Base-by-base conservation (phyloP, 2,113 vertebrate genomes). In the Symphodus melops region DNA sequence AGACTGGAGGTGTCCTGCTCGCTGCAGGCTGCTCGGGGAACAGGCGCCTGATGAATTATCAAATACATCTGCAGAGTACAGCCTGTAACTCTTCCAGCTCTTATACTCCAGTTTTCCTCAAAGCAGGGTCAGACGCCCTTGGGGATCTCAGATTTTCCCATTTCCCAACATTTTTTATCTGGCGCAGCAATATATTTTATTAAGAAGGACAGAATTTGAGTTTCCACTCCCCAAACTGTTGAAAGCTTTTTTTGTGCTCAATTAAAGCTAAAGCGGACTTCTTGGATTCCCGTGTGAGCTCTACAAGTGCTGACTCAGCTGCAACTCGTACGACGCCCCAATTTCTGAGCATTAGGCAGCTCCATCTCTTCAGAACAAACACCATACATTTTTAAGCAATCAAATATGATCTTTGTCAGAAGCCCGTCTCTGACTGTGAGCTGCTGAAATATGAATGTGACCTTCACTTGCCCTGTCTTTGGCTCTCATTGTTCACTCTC, bases 381-480 rank as follows among this genome's bases (percentile, higher is more conserved):
- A 77, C 28, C 75, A 85, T 86, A 49, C 83, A 90, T 92, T 91
- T 92, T 89, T 60, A 83, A 89, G 67, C 75, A 65, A 77, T 87
- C 63, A 76, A 64, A 74, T 75, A 81, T 67, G 80, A 88, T 83
- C 72, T 77, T 58, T 77, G 64, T 69, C 71, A 48, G 59, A 61
- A 61, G 66, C 49, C 9, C 57, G 46, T 49, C 69, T 72, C 55
- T 61, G 46, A 82, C 80, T 52, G 52, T 72, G 72, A 60, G 75
- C 84, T 88, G 73, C 20, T 93, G 80, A 93, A 94, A 93, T 88
- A 94, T 93, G 72, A 84, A 93, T 91, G 89, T 49, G 68, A 28
- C 83, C 88, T 89, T 77, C 49, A 19, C 56, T 77, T 89, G 85
- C 67, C 91, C 71, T 87, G 64, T 83, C 61, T 62, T 83, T 85